phyloP scores from a whole-genome alignment of 2,113 vertebrate genomes.

The Rhinopomastus cyanomelas region DNA sequence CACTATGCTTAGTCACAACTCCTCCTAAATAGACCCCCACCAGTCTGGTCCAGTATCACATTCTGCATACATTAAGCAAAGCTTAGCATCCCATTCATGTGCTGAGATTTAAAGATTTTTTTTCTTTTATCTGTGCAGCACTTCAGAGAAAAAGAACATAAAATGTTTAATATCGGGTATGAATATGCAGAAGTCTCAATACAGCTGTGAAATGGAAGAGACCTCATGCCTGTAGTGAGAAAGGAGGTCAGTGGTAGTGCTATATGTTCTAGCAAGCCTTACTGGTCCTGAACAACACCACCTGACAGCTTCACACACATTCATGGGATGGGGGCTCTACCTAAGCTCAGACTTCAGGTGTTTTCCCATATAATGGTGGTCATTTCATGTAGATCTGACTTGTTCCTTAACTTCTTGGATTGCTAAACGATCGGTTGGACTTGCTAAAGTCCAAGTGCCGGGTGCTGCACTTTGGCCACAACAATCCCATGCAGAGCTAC shows the following conservation, averaged over 20 bases:
- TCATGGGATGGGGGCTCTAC: background rate
- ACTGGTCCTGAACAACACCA: background rate
- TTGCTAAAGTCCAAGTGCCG: no score
- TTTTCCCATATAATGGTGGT: accelerated
- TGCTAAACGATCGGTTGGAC: accelerated
- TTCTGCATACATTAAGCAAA: background rate
- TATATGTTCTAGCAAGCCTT: background rate
- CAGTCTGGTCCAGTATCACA: background rate
- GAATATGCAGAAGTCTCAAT: background rate
- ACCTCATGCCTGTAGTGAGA: background rate
- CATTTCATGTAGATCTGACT: accelerated
- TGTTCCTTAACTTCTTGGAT: accelerated
- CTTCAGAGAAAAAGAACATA: background rate
- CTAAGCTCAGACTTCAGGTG: accelerated
- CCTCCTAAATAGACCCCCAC: background rate
- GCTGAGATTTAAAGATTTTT: background rate
- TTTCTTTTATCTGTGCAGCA: background rate
- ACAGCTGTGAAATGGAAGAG: background rate
- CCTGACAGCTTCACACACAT: background rate
- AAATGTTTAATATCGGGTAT: background rate
- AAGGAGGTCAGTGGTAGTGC: background rate
- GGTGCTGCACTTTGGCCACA: no score
- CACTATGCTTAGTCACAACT: background rate
- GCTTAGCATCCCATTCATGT: background rate
- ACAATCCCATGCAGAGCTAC: no score